A percentile compares a stretch with the other conserved stretches of the same genome.
These are phyloP conservation scores for Papilio demoleus DNA, from an alignment of 2,888 invertebrate species.

Conservation along the genomic window DNA sequence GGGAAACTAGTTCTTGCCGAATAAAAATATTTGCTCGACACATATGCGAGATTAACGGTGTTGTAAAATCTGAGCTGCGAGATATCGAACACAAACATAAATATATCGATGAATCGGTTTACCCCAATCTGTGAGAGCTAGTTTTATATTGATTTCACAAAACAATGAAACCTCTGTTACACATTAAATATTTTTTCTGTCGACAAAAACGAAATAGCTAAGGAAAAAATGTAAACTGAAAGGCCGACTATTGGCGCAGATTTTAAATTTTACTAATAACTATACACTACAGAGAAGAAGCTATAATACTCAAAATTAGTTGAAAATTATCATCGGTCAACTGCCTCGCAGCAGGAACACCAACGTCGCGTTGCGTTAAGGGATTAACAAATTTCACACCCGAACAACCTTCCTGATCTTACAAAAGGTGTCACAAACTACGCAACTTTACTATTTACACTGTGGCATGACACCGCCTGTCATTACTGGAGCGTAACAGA, in stretches of 20 bases:
- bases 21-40: conserved; percentile 64
- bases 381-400: conserved; percentile 42
- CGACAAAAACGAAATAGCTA: too few relatives aligned
- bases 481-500: conserved; percentile 4
- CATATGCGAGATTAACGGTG: conserved; percentile 56
- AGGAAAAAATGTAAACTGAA: too few relatives aligned
- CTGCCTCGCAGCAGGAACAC: neutral
- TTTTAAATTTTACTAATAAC: too few relatives aligned
- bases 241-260: too few relatives aligned
- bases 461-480: conserved; percentile 7
- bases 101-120: conserved; percentile 11
- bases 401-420: conserved; percentile 30
- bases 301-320: too few relatives aligned
- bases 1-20: conserved; percentile 57
- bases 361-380: conserved; percentile 14
- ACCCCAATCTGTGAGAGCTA: neutral
- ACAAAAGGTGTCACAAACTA: conserved; percentile 30
- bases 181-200: too few relatives aligned
- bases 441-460: neutral
- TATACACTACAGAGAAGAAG: too few relatives aligned
- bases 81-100: conserved; percentile 38
- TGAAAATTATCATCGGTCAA: neutral
- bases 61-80: conserved; percentile 51
- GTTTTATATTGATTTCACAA: conserved; percentile 7
- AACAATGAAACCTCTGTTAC: neutral